phyloP scores from a whole-genome alignment of 2,888 invertebrate species.

The Drosophila merina region DNA sequence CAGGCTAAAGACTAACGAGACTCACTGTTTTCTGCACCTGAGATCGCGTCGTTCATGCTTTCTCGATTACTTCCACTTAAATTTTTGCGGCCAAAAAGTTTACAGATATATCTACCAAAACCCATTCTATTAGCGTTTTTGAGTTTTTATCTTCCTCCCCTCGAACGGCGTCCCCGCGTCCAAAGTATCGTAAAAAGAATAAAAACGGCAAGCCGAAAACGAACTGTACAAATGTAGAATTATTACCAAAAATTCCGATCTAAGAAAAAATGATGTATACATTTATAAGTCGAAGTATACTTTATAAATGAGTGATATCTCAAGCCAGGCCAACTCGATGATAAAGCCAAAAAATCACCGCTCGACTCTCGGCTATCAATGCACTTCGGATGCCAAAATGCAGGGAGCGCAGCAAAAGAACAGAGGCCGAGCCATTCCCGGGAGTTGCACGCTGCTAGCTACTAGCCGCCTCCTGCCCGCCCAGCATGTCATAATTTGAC shows the following conservation, averaged over 20 bases:
- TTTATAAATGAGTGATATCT: background rate
- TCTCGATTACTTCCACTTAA: background rate
- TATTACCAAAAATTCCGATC: background rate
- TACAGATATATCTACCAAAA: background rate
- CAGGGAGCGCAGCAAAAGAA: constrained; percentile 65
- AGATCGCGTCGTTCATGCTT: background rate
- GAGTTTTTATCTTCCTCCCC: background rate
- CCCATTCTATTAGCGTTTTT: constrained; percentile 15
- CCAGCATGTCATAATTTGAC: constrained; percentile 53
- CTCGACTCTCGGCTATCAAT: constrained; percentile 43
- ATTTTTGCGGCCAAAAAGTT: constrained; percentile 25
- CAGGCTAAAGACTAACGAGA: constrained; percentile 10
- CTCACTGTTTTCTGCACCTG: constrained; percentile 8
- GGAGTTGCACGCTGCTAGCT: background rate
- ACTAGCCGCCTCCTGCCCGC: background rate
- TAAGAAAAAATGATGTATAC: background rate
- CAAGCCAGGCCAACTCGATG: background rate
- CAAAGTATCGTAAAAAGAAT: background rate
- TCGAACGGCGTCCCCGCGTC: background rate
- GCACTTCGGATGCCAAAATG: constrained; percentile 27
- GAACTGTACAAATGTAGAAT: background rate
- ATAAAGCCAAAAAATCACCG: background rate
- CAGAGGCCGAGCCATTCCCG: constrained; percentile 26
- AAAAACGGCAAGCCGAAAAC: background rate
- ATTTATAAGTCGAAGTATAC: background rate